These are phyloP conservation scores for Drosophila seguyi DNA, from an alignment of 1,140 invertebrate genomes.

Conservation along the genomic window DNA sequence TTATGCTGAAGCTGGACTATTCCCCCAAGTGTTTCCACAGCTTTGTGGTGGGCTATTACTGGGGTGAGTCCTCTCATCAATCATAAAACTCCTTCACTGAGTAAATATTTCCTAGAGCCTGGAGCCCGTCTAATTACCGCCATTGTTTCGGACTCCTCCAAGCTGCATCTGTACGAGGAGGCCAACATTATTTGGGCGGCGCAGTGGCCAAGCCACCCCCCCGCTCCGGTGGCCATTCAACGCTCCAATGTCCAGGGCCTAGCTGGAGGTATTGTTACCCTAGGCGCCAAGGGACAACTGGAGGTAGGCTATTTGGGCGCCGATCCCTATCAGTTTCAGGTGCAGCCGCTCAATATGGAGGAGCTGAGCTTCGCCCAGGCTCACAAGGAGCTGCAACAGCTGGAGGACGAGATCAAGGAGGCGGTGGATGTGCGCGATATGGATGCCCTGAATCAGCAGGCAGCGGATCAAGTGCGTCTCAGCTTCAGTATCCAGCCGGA, in stretches of 20 bases:
- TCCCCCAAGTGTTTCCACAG: conserved; percentile 78
- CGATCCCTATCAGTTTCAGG: conserved; percentile 79
- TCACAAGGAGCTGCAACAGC: conserved; percentile 77
- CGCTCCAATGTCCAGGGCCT: conserved; percentile 76
- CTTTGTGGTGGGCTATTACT: conserved; percentile 82
- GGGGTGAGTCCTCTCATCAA: conserved; percentile 58
- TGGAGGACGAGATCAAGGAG: conserved; percentile 84
- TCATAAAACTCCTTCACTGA: too few relatives aligned
- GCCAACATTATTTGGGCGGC: conserved; percentile 91
- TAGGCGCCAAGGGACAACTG: conserved; percentile 66
- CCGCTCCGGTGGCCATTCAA: conserved; percentile 75
- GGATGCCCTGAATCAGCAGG: conserved; percentile 75
- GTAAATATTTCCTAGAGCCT: conserved; percentile 85
- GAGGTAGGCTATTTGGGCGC: conserved; percentile 79
- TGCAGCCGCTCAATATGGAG: conserved; percentile 70
- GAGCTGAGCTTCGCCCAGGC: conserved; percentile 77
- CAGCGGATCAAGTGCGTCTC: conserved; percentile 72
- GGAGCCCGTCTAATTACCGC: conserved; percentile 87
- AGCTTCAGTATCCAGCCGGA: conserved; percentile 60
- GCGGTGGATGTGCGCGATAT: conserved; percentile 77
- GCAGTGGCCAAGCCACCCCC: conserved; percentile 85
- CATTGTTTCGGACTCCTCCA: conserved; percentile 87
- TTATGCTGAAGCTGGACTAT: conserved; percentile 82
- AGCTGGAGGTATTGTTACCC: conserved; percentile 73
- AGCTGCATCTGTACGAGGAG: conserved; percentile 90